Percentiles rank a stretch among this genome's conserved stretches.
Conservation (phyloP, 2,888 invertebrate genomes). For the Macrosoma leucophasiata region DNA sequence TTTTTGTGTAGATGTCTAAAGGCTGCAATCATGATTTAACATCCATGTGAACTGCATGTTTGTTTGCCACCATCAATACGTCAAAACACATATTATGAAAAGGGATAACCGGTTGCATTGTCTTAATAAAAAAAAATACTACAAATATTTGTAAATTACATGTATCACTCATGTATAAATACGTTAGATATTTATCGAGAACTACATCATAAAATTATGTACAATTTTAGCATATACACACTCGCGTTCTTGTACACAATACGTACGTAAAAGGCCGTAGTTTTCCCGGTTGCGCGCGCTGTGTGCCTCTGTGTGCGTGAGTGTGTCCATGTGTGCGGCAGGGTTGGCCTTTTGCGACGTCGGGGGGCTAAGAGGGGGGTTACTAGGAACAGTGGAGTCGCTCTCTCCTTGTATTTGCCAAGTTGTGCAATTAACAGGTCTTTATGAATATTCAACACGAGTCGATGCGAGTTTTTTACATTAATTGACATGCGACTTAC, state of each 20-base stretch:
- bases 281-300: conserved; percentile 73
- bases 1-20: too few relatives aligned
- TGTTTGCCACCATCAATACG: too few relatives aligned
- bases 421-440: conserved; percentile 74
- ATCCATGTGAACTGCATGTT: too few relatives aligned
- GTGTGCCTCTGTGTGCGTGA: conserved; percentile 38
- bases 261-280: conserved; percentile 71
- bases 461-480: conserved; percentile 59
- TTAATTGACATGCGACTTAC: conserved; percentile 65
- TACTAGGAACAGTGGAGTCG: conserved; percentile 58
- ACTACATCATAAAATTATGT: conserved; percentile 22
- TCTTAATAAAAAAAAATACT: too few relatives aligned
- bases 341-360: conserved; percentile 64
- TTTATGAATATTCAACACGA: conserved; percentile 72
- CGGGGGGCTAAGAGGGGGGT: conserved; percentile 36
- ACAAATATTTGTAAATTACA: too few relatives aligned
- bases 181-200: too few relatives aligned
- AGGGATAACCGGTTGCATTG: too few relatives aligned
- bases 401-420: conserved; percentile 66
- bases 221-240: conserved; percentile 36
- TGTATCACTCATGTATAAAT: too few relatives aligned
- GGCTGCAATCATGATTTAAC: too few relatives aligned
- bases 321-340: conserved; percentile 34
- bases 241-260: conserved; percentile 66
- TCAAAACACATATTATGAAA: too few relatives aligned